These are phyloP conservation scores for Euwallacea similis DNA, from an alignment of 1,140 invertebrate genomes.

Conservation along the genomic window DNA sequence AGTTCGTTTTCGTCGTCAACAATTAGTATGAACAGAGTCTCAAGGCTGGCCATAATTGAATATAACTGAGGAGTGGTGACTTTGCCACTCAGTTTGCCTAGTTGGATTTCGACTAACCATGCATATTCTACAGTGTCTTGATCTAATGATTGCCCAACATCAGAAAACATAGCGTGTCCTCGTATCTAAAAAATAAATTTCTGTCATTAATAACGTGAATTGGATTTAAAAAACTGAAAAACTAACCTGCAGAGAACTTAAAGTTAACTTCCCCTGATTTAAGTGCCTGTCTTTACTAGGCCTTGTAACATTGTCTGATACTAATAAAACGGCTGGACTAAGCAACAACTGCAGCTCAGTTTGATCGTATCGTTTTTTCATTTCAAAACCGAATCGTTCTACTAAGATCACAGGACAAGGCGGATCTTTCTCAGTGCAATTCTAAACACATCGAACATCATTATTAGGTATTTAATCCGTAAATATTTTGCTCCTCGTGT, in stretches of 20 bases:
- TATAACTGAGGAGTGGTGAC: slow-evolving; percentile 80
- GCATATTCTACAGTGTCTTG: slow-evolving; percentile 96
- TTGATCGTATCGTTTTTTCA: slow-evolving; percentile 91
- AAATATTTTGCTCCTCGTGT: background rate
- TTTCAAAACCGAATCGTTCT: slow-evolving; percentile 93
- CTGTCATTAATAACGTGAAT: background rate
- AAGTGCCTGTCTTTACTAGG: slow-evolving; percentile 73
- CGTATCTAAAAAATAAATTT: slow-evolving; percentile 16
- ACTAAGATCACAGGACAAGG: slow-evolving; percentile 88
- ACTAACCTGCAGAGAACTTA: slow-evolving; percentile 82
- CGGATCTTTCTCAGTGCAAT: slow-evolving; percentile 82
- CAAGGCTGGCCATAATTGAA: slow-evolving; percentile 82
- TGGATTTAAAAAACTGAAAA: background rate
- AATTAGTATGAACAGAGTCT: slow-evolving; percentile 85
- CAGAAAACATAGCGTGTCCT: slow-evolving; percentile 23
- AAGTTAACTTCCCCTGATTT: slow-evolving; percentile 84
- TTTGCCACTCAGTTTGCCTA: slow-evolving; percentile 80
- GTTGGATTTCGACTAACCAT: slow-evolving; percentile 85
- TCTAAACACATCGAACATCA: slow-evolving; percentile 55
- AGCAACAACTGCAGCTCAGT: slow-evolving; percentile 89
- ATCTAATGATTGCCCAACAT: slow-evolving; percentile 64
- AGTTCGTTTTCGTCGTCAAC: slow-evolving; percentile 89
- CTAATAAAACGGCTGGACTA: slow-evolving; percentile 84
- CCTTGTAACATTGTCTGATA: slow-evolving; percentile 70
- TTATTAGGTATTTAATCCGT: background rate